Conservation (phyloP, 2,797 vertebrate species). For the Typhlichthys eigenmanni region DNA sequence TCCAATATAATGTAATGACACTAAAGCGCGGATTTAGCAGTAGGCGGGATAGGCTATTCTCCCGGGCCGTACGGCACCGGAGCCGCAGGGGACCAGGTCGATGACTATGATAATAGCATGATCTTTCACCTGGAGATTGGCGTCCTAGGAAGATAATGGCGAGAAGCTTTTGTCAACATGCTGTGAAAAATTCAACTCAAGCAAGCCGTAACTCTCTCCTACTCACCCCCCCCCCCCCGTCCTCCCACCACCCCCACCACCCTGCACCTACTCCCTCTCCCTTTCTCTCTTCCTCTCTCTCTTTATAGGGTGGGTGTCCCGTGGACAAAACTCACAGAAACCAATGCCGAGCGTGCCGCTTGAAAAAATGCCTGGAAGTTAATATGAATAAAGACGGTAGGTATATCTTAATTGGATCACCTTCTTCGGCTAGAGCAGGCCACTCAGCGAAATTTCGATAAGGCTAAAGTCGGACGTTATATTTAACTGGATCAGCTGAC, state of each 20-base stretch:
- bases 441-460: conserved; percentile 32
- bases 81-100: conserved; percentile 68
- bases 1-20: conserved; percentile 80
- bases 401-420: conserved; percentile 57
- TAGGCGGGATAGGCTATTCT: conserved; percentile 72
- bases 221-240: background rate
- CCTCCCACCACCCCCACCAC: background rate
- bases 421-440: conserved; percentile 33
- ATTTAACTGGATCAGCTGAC: conserved; percentile 17
- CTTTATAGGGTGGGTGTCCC: conserved; percentile 89
- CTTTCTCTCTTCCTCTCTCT: conserved; percentile 12
- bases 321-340: conserved; percentile 99
- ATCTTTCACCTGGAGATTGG: conserved; percentile 74
- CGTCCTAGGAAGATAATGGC: conserved; percentile 65
- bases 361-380: conserved; percentile 99
- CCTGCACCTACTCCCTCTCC: conserved; percentile 3
- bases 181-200: conserved; percentile 19
- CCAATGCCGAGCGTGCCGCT: conserved; percentile 95
- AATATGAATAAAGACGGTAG: conserved; percentile 99
- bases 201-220: conserved; percentile 33
- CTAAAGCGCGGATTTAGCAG: conserved; percentile 69
- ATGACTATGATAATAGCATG: conserved; percentile 69
- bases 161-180: conserved; percentile 16
- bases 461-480: conserved; percentile 16
- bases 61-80: conserved; percentile 58